Conservation (phyloP, 2,797 vertebrate genomes). For the Aldrovandia affinis region DNA sequence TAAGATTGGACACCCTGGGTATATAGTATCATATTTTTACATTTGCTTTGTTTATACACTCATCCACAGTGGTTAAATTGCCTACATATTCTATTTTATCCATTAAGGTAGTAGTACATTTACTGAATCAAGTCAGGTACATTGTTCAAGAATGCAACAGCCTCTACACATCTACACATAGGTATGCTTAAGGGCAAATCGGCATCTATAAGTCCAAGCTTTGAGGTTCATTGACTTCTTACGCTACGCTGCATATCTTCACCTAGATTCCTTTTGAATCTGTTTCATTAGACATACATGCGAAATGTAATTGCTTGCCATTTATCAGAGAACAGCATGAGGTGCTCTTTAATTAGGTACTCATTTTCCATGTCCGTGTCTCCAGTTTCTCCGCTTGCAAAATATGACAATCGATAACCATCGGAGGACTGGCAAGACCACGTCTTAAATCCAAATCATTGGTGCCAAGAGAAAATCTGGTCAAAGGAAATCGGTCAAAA, state of each 20-base stretch:
- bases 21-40: not conserved
- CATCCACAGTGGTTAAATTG: not conserved
- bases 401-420: constrained; percentile 5
- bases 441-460: not conserved
- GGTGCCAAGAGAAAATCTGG: not conserved
- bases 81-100: not conserved
- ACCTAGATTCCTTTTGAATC: not conserved
- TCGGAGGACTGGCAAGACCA: not conserved
- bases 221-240: not conserved
- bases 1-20: not conserved
- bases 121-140: not conserved
- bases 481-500: not conserved
- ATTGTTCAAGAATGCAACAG: not conserved
- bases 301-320: not conserved
- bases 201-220: not conserved
- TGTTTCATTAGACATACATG: not conserved
- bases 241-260: not conserved
- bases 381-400: not conserved
- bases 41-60: not conserved
- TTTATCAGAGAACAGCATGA: not conserved
- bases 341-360: not conserved
- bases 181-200: not conserved
- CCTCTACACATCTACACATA: not conserved
- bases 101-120: not conserved
- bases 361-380: not conserved